These are phyloP conservation scores for Trichacis sp. DNA, from an alignment of 2,888 invertebrate genomes.

Conservation along the genomic window DNA sequence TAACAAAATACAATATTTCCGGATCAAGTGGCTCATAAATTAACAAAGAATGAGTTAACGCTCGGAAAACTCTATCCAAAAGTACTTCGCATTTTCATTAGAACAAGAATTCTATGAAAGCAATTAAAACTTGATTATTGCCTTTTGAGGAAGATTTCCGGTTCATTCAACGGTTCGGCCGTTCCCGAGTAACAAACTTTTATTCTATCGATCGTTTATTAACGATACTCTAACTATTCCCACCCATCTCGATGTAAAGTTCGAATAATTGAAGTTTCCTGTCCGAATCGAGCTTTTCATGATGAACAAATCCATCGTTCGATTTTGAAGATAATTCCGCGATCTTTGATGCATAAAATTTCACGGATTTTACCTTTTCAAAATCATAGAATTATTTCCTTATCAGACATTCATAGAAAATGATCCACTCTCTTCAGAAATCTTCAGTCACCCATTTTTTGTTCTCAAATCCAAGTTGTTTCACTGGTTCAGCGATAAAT, in stretches of 20 bases:
- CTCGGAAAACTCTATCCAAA: slow-evolving; percentile 48
- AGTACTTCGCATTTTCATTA: slow-evolving; percentile 47
- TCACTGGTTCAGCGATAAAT: too few relatives aligned
- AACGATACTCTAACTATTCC: slow-evolving; percentile 38
- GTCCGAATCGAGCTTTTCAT: too few relatives aligned
- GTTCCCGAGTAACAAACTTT: slow-evolving; percentile 36
- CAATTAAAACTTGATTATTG: slow-evolving; percentile 55
- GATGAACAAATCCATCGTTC: too few relatives aligned
- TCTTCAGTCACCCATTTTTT: too few relatives aligned
- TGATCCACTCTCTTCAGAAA: too few relatives aligned
- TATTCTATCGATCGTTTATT: slow-evolving; percentile 39
- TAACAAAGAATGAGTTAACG: slow-evolving; percentile 43
- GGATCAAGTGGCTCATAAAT: slow-evolving; percentile 40
- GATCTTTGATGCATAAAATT: too few relatives aligned
- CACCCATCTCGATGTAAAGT: slow-evolving; percentile 7
- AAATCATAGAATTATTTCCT: too few relatives aligned
- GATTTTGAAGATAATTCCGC: too few relatives aligned
- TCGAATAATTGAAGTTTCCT: slow-evolving; percentile 28
- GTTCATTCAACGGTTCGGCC: slow-evolving; percentile 34
- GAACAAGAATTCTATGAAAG: slow-evolving; percentile 45
- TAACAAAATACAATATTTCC: slow-evolving; percentile 27
- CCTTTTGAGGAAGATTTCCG: slow-evolving; percentile 46
- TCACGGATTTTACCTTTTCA: too few relatives aligned
- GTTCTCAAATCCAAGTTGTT: too few relatives aligned
- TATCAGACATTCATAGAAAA: too few relatives aligned